Conservation (phyloP, 2,797 vertebrate genomes). For the Gouania willdenowi region DNA sequence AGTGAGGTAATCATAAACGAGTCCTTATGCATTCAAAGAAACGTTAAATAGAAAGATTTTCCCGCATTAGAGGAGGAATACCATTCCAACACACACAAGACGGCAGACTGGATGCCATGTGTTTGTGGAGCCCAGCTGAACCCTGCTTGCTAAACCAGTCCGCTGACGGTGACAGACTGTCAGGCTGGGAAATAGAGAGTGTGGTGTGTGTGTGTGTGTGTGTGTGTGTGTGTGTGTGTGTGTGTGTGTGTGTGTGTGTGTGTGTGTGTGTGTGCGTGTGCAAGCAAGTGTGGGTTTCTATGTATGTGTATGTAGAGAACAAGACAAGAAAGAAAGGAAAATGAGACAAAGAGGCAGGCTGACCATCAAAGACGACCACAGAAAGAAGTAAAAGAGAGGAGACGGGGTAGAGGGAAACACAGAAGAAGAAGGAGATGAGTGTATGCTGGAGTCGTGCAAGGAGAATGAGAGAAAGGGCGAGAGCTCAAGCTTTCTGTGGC, state of each 20-base stretch:
- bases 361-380: conserved; percentile 38
- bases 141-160: conserved; percentile 64
- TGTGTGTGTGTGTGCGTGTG: conserved; percentile 10
- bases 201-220: neutral
- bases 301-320: neutral
- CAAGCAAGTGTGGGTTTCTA: neutral
- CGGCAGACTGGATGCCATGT: conserved; percentile 64
- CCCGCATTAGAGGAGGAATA: conserved; percentile 28
- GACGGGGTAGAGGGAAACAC: conserved; percentile 17
- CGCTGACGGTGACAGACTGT: conserved; percentile 57
- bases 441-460: conserved; percentile 32
- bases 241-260: conserved; percentile 19
- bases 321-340: conserved; percentile 27
- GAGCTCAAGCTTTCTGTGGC: conserved; percentile 64
- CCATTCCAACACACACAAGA: conserved; percentile 53
- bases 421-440: conserved; percentile 26
- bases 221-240: neutral
- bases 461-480: conserved; percentile 28
- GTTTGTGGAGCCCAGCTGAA: conserved; percentile 63
- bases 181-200: conserved; percentile 46
- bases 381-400: conserved; percentile 25
- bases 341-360: conserved; percentile 38
- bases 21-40: too few relatives aligned
- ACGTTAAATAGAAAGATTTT: neutral
- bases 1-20: too few relatives aligned